Conservation (phyloP, 2,888 invertebrate genomes). For the Phasia obesa region DNA sequence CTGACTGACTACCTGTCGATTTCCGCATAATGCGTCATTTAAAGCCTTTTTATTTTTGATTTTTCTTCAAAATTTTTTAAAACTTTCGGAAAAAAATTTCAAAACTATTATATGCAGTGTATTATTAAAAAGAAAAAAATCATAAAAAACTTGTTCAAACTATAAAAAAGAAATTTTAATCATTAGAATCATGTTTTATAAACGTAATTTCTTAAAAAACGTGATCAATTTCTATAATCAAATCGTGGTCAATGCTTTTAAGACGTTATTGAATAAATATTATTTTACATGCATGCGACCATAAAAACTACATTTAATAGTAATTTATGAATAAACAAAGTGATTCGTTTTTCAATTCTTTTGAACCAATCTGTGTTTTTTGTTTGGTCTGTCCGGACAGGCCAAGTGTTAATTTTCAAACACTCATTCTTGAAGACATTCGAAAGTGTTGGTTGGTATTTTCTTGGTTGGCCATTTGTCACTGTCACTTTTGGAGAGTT, state of each 20-base stretch:
- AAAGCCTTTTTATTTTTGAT: background rate
- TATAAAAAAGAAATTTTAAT: constrained; percentile 3
- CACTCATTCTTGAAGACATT: constrained; percentile 22
- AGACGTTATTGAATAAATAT: constrained; percentile 10
- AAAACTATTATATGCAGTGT: background rate
- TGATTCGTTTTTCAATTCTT: background rate
- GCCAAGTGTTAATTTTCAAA: constrained; percentile 60
- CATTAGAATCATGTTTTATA: constrained; percentile 49
- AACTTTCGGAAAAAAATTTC: background rate
- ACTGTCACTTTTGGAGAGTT: constrained; percentile 61
- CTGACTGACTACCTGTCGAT: constrained; percentile 10
- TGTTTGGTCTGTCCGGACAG: background rate
- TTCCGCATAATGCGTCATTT: background rate
- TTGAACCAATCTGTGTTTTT: no score
- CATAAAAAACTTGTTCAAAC: background rate
- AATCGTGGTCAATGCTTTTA: constrained; percentile 11
- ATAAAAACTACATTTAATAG: constrained; percentile 45
- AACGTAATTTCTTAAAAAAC: constrained; percentile 37
- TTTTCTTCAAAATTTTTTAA: background rate
- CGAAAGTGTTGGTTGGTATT: constrained; percentile 31
- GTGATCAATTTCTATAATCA: constrained; percentile 58
- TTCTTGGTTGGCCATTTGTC: constrained; percentile 60
- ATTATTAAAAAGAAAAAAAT: no score
- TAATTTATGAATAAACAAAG: constrained; percentile 37
- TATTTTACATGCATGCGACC: constrained; percentile 11